Conservation (phyloP, 2,888 invertebrate species). For the Pharmacophagus antenor region DNA sequence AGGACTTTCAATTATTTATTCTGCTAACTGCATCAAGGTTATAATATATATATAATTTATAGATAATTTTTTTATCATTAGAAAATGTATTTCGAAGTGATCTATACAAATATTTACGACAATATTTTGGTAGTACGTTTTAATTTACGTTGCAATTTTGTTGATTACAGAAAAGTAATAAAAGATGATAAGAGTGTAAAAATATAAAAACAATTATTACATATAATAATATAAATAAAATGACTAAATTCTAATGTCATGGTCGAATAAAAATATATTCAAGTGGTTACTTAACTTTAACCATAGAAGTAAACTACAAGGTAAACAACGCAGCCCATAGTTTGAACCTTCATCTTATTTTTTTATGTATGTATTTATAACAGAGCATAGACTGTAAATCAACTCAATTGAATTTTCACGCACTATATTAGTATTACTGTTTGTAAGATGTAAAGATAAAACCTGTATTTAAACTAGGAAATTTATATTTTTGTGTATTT, state of each 20-base stretch:
- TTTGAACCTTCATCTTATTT: constrained; percentile 17
- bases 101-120: not conserved
- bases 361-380: constrained; percentile 12
- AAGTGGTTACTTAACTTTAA: constrained; percentile 13
- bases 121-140: not conserved
- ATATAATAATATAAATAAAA: not conserved
- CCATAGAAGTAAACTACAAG: constrained; percentile 24
- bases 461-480: too few relatives aligned
- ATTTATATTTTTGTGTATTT: too few relatives aligned
- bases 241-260: constrained; percentile 17
- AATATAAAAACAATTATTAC: not conserved
- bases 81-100: not conserved
- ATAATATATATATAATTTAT: not conserved
- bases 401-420: too few relatives aligned
- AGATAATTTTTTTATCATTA: constrained; percentile 4
- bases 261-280: constrained; percentile 22
- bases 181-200: not conserved
- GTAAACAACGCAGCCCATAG: constrained; percentile 26
- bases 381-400: too few relatives aligned
- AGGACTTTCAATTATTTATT: not conserved
- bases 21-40: not conserved
- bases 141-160: not conserved
- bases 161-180: not conserved
- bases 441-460: too few relatives aligned
- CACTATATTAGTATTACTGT: not conserved